Evolutionary conservation across 1,140 invertebrate genomes (phyloP).

Genomic region (Listronotus bonariensis): DNA sequence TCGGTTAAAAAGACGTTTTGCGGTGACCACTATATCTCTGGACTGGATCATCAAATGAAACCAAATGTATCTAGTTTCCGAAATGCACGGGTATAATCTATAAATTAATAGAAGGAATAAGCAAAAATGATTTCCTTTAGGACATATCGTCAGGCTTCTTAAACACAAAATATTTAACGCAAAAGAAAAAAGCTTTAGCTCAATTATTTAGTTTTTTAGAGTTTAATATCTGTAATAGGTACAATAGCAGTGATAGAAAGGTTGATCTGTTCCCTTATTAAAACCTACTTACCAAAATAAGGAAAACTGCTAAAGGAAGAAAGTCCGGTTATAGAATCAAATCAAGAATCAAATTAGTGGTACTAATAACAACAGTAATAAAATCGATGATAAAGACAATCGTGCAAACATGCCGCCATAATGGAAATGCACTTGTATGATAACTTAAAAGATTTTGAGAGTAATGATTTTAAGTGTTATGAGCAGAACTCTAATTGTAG

Average conservation of each 20-base stretch:
- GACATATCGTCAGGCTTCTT: too few relatives aligned
- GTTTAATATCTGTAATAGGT: slow-evolving; percentile 64
- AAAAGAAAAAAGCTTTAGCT: too few relatives aligned
- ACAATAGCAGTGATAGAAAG: slow-evolving; percentile 62
- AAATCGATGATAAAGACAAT: background rate
- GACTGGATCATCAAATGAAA: too few relatives aligned
- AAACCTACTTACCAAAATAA: slow-evolving; percentile 12
- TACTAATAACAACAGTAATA: slow-evolving; percentile 8
- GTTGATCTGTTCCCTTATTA: slow-evolving; percentile 36
- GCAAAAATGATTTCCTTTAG: too few relatives aligned
- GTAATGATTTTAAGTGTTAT: slow-evolving; percentile 28
- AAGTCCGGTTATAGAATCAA: slow-evolving; percentile 10
- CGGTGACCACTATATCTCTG: too few relatives aligned
- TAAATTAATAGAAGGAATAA: too few relatives aligned
- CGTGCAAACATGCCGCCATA: background rate
- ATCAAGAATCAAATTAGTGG: slow-evolving; percentile 5
- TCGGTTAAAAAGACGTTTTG: too few relatives aligned
- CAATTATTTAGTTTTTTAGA: slow-evolving; percentile 10
- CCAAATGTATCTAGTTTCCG: too few relatives aligned
- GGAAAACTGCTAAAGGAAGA: slow-evolving; percentile 11
- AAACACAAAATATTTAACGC: too few relatives aligned
- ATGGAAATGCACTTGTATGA: slow-evolving; percentile 22
- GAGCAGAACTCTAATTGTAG: slow-evolving; percentile 18
- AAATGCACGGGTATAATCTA: too few relatives aligned
- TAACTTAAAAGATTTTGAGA: slow-evolving; percentile 33